These are phyloP conservation scores for Dolichoris vasculosae DNA, from an alignment of 1,140 invertebrate species.

Conservation along the genomic window DNA sequence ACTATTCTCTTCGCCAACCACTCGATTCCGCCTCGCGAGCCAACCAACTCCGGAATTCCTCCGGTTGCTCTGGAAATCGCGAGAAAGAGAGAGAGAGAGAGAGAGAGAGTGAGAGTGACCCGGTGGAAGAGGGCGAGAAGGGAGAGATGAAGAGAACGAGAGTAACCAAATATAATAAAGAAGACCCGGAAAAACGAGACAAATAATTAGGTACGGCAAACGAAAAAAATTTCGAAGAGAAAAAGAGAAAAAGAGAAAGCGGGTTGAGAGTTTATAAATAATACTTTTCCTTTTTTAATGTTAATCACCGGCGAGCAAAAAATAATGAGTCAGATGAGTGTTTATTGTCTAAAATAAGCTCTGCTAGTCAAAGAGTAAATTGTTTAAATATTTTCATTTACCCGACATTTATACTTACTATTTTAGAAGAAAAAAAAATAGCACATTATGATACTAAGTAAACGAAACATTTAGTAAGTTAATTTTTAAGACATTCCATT, in stretches of 20 bases:
- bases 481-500: background rate
- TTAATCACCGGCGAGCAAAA: slow-evolving; percentile 29
- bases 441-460: background rate
- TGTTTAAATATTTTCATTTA: background rate
- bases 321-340: slow-evolving; percentile 7
- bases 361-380: background rate
- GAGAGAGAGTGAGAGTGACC: background rate
- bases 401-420: background rate
- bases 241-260: background rate
- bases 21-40: slow-evolving; percentile 11
- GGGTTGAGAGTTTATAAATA: background rate
- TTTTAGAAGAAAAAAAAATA: background rate
- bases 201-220: background rate
- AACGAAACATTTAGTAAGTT: too few relatives aligned
- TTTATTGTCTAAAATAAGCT: background rate
- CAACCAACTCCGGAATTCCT: slow-evolving; percentile 21
- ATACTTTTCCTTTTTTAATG: background rate
- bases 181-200: background rate
- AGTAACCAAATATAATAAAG: background rate
- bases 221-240: background rate
- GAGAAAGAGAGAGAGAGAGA: background rate
- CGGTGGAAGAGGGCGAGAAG: background rate
- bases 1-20: background rate
- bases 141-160: background rate
- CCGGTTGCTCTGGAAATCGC: slow-evolving; percentile 5